These are phyloP conservation scores for Nesogale talazaci DNA, from an alignment of 2,113 vertebrate species.

Conservation along the genomic window DNA sequence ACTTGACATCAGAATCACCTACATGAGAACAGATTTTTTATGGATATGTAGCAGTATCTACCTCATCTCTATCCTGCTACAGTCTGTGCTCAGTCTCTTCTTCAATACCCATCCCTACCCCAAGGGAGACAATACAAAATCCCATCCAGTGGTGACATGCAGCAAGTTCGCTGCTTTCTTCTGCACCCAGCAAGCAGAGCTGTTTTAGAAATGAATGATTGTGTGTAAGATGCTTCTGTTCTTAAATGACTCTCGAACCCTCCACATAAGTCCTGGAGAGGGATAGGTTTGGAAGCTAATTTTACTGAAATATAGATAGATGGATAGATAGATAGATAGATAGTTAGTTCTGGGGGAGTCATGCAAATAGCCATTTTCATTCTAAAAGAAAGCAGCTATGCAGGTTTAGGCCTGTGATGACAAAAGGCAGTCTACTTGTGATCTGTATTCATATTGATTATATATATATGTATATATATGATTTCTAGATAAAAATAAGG, in stretches of 20 bases:
- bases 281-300: background rate
- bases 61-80: background rate
- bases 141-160: background rate
- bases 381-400: background rate
- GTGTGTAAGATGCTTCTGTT: background rate
- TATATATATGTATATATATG: background rate
- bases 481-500: background rate
- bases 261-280: background rate
- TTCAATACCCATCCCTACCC: background rate
- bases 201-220: background rate
- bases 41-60: background rate
- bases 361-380: background rate
- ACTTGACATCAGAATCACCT: too few relatives aligned
- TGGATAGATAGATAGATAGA: too few relatives aligned
- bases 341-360: background rate
- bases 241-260: background rate
- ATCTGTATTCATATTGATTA: background rate
- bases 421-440: background rate
- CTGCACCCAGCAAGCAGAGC: background rate
- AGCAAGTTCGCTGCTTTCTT: background rate
- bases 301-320: constrained; percentile 20
- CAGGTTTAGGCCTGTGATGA: background rate
- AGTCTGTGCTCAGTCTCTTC: background rate
- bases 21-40: background rate
- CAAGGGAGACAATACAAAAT: background rate